Evolutionary conservation across 2,797 vertebrate species (phyloP), one percentile per base, ranked within the genome.

Genomic region (Micromesistius poutassou): DNA sequence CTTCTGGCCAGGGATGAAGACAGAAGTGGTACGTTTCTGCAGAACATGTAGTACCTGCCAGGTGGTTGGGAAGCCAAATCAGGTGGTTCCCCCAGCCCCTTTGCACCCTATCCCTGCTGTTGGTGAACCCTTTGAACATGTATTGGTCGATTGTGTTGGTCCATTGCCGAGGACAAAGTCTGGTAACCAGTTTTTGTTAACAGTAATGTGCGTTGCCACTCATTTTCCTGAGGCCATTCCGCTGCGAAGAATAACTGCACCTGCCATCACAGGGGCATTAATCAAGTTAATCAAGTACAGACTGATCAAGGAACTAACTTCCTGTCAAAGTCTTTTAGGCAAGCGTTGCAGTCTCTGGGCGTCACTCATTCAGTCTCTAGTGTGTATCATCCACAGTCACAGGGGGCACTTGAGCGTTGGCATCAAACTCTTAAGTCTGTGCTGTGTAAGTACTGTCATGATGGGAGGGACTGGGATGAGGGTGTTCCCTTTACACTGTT

Each of bases 1-100:
- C 3, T 79, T 82, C 16, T 81, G 80, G 74, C 77, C 71, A 2
- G 78, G 75, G 5, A 5, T 82, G 1, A 79, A 77, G 30, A 5
- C 2, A 0, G 16, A 79, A n/a, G 73, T 78, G 22, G 13, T 6
- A 2, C 33, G 1, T 12, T 30, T 75, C 6, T 79, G 78, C 13
- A 46, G n/a, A 28, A 40, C 42, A 0, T 83, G 81, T 33, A 76
- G 73, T 16, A 22, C 72, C 1, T 81, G 76, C 13, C 80, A 81
- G 31, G 2, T 66, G 7, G 31, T 10, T 5, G 72, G 25, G 22
- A 76, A 76, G 19, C 75, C 75, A 0, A 76, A 71, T 10, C 75
- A 76, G 33, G 13, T 16, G 3, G 42, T 46, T 14, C 36, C 35
- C 0, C 66, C 68, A 1, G 35, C 66, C 22, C 66, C 75, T 1